These are phyloP conservation scores for Hyphantria cunea DNA, from an alignment of 1,140 invertebrate species.

Conservation along the genomic window DNA sequence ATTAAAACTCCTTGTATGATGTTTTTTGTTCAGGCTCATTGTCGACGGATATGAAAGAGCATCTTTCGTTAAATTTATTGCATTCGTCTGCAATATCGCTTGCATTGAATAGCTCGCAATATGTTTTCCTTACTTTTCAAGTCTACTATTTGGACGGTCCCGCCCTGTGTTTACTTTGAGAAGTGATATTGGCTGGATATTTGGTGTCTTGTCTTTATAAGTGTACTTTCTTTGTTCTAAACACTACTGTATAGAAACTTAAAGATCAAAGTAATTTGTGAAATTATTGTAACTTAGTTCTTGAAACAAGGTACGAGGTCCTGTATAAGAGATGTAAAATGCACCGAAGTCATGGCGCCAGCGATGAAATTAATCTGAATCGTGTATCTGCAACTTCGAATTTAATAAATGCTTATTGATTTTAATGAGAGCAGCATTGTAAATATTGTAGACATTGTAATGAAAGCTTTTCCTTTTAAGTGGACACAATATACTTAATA, in stretches of 20 bases:
- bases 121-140: slow-evolving; percentile 35
- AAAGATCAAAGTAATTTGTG: too few species aligned
- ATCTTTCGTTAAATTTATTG: slow-evolving; percentile 61
- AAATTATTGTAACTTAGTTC: slow-evolving; percentile 35
- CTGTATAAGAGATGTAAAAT: slow-evolving; percentile 62
- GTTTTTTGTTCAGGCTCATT: slow-evolving; percentile 61
- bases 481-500: background rate
- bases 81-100: slow-evolving; percentile 37
- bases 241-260: too few species aligned
- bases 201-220: slow-evolving; percentile 5
- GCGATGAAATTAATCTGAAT: slow-evolving; percentile 52
- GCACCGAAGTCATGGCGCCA: slow-evolving; percentile 53
- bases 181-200: slow-evolving; percentile 34
- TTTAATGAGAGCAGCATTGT: slow-evolving; percentile 23
- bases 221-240: too few species aligned
- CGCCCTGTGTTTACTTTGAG: slow-evolving; percentile 27
- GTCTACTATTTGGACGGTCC: slow-evolving; percentile 14
- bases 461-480: background rate
- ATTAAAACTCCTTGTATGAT: slow-evolving; percentile 71
- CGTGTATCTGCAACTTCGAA: slow-evolving; percentile 44
- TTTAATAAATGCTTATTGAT: slow-evolving; percentile 39
- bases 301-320: slow-evolving; percentile 51
- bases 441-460: slow-evolving; percentile 21
- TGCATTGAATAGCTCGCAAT: slow-evolving; percentile 39
- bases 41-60: slow-evolving; percentile 62